Percentiles rank a stretch among this genome's conserved stretches.
Conservation (phyloP, 2,113 vertebrate species). For the Pteruthius melanotis region DNA sequence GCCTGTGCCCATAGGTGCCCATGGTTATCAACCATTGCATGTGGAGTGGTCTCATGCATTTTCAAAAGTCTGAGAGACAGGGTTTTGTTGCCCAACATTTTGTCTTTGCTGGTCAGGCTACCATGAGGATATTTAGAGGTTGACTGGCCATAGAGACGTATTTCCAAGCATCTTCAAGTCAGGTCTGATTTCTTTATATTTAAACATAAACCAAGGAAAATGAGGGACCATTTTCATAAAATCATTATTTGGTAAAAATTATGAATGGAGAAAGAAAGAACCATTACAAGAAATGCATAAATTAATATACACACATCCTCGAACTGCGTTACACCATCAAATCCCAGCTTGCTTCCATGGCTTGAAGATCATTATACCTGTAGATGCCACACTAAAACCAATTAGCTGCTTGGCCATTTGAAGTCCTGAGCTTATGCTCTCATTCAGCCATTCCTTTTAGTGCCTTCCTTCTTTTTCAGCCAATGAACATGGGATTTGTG, state of each 20-base stretch:
- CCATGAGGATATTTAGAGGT: neutral
- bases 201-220: neutral
- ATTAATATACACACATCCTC: neutral
- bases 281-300: neutral
- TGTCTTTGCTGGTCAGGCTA: neutral
- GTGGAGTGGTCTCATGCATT: neutral
- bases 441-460: neutral
- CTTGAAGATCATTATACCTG: neutral
- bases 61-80: neutral
- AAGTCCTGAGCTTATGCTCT: neutral
- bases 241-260: neutral
- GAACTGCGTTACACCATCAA: rapidly evolving
- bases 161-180: neutral
- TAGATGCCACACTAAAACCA: neutral
- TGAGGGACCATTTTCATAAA: neutral
- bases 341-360: neutral
- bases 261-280: neutral
- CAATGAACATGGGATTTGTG: rapidly evolving
- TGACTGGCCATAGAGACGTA: neutral
- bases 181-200: neutral
- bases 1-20: neutral
- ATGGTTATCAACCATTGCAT: neutral
- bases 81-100: too few species aligned
- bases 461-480: neutral
- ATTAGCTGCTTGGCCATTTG: neutral